These are phyloP conservation scores for Danionella cerebrum DNA, from an alignment of 2,113 vertebrate species.

Conservation along the genomic window DNA sequence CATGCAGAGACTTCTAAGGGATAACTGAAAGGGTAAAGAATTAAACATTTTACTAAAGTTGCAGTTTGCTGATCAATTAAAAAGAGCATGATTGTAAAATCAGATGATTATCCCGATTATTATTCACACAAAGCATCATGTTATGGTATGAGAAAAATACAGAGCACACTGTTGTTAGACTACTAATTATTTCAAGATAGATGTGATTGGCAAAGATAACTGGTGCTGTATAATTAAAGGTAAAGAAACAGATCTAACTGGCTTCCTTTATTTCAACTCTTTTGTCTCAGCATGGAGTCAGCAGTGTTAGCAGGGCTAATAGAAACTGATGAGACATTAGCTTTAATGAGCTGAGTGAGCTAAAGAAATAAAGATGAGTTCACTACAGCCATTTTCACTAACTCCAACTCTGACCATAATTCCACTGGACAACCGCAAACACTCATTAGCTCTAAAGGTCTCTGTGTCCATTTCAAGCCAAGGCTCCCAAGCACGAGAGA, in stretches of 20 bases:
- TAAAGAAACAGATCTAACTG: neutral
- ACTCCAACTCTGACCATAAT: neutral
- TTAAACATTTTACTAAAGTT: no score
- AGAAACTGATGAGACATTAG: conserved; percentile 7
- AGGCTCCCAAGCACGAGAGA: neutral
- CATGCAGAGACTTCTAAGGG: no score
- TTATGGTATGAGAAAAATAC: neutral
- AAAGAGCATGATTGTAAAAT: no score
- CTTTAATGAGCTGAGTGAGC: conserved; percentile 16
- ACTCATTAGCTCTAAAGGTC: conserved; percentile 9
- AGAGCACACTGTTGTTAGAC: neutral
- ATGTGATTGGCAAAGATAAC: neutral
- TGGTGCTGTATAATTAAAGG: neutral
- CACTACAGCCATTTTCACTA: conserved; percentile 5
- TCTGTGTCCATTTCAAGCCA: neutral
- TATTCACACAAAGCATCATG: no score
- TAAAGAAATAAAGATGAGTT: neutral
- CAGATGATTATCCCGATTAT: no score
- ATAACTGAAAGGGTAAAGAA: no score
- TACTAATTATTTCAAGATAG: neutral
- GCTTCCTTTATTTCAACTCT: neutral
- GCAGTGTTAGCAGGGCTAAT: conserved; percentile 1
- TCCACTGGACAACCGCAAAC: neutral
- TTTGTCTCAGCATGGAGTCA: neutral
- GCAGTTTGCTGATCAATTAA: no score